These are phyloP conservation scores for Oscheius myriophilus DNA, from an alignment of 2,888 invertebrate genomes.

Conservation along the genomic window DNA sequence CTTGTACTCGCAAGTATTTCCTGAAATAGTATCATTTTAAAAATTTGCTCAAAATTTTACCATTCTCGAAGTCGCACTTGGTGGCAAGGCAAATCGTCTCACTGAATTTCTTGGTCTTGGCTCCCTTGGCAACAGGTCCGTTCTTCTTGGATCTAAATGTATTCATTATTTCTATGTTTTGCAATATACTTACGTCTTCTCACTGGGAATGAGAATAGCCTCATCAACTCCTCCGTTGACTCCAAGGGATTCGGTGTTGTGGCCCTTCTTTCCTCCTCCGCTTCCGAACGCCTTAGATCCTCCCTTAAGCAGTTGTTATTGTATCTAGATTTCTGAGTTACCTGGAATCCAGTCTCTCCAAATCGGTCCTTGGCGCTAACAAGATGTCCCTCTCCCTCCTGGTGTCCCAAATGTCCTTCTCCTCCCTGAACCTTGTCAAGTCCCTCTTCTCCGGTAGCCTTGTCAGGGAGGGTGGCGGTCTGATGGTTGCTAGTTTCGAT, in stretches of 20 bases:
- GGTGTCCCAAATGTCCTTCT: constrained; percentile 1
- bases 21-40: constrained; percentile 36
- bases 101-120: constrained; percentile 53
- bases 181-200: constrained; percentile 50
- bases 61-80: constrained; percentile 67
- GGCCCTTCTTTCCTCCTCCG: constrained; percentile 1
- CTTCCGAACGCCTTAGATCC: constrained; percentile 45
- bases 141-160: constrained; percentile 47
- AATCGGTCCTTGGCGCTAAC: constrained; percentile 40
- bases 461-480: constrained; percentile 23
- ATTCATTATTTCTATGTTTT: too few relatives aligned
- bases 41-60: constrained; percentile 18
- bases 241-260: constrained; percentile 33
- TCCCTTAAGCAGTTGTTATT: too few relatives aligned
- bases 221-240: constrained; percentile 44
- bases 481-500: constrained; percentile 25
- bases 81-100: constrained; percentile 54
- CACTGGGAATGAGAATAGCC: constrained; percentile 44
- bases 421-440: constrained; percentile 2
- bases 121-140: constrained; percentile 48
- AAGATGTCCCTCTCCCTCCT: constrained; percentile 36
- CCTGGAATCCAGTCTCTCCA: constrained; percentile 45
- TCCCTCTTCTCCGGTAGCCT: constrained; percentile 21
- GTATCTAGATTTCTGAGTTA: too few relatives aligned
- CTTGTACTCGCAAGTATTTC: constrained; percentile 63